Conservation (phyloP, 2,888 invertebrate species). For the Reticulitermes lucifugus region DNA sequence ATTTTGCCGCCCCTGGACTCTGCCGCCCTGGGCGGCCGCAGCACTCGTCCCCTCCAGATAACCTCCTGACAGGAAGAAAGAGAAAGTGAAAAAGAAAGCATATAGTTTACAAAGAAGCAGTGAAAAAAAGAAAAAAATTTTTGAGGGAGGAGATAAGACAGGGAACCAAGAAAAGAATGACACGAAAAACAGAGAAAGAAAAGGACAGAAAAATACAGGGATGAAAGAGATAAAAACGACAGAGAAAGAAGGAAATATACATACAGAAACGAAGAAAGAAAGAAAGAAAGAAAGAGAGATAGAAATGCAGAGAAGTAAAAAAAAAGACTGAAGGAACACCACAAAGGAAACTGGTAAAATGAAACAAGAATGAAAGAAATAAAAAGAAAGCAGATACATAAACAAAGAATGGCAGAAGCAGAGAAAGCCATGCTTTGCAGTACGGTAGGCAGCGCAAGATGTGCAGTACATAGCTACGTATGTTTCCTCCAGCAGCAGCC, state of each 20-base stretch:
- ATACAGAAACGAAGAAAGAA: not conserved
- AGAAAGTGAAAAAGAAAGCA: no score
- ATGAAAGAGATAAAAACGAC: not conserved
- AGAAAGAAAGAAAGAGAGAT: not conserved
- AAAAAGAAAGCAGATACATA: no score
- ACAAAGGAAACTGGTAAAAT: not conserved
- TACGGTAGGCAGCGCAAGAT: no score
- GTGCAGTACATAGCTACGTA: no score
- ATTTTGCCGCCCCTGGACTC: no score
- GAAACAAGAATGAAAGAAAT: not conserved
- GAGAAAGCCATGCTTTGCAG: no score
- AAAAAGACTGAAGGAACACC: no score
- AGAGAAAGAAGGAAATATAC: not conserved
- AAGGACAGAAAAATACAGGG: not conserved
- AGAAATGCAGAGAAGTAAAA: no score
- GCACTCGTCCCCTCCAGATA: no score
- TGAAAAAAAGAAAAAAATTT: not conserved
- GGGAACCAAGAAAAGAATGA: not conserved
- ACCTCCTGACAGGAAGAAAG: no score
- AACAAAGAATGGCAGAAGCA: no score
- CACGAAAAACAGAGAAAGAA: not conserved
- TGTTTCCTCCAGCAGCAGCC: not conserved
- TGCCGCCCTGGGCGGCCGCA: no score
- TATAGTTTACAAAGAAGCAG: not conserved
- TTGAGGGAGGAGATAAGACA: not conserved